Base-by-base conservation (phyloP, 2,113 vertebrate genomes). In the Pyrgilauda ruficollis region DNA sequence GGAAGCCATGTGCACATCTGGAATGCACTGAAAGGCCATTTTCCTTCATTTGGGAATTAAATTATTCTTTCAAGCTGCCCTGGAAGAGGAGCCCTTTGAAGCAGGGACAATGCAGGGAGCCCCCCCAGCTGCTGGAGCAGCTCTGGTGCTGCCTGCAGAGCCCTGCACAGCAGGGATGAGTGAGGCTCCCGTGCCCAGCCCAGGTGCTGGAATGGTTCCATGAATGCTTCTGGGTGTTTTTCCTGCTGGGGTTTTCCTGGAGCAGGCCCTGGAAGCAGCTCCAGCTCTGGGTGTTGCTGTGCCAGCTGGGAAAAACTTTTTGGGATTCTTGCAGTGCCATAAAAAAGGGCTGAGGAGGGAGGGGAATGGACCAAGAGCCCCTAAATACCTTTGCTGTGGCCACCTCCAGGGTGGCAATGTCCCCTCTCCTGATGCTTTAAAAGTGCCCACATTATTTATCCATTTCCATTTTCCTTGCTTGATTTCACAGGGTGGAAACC, bases 251-350 rank as follows among this genome's bases (percentile, higher is more conserved):
- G 0, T 49, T 91, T 78, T 3, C 5, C 52, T 39, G 58, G 50
- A 66, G 37, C 27, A 56, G 41, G 82, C 46, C 28, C 49, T 8
- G 81, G n/a, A 26, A 74, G 74, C 44, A 62, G 69, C 72, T 46
- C 86, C 33, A 86, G 89, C 77, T 18, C 85, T 6, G 69, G 26
- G 27, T 33, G 64, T 13, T 81, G 90, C 95, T 94, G 68, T 44
- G 89, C 49, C 94, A 91, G 92, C 87, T 87, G 74, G 22, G 26
- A 53, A 69, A 87, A 31, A 85, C 7, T 22, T 39, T 64, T 64
- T 44, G 53, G 69, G 46, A 44, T 84, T 6, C 31, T 84, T 73
- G 55, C 63, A 89, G 72, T 15, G 72, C 89, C 81, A 80, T 56
- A 58, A 89, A 86, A 64, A 80, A 55, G 35, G 73, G 80, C 62